Conservation (phyloP, 2,113 vertebrate genomes). For the Otocyon megalotis region DNA sequence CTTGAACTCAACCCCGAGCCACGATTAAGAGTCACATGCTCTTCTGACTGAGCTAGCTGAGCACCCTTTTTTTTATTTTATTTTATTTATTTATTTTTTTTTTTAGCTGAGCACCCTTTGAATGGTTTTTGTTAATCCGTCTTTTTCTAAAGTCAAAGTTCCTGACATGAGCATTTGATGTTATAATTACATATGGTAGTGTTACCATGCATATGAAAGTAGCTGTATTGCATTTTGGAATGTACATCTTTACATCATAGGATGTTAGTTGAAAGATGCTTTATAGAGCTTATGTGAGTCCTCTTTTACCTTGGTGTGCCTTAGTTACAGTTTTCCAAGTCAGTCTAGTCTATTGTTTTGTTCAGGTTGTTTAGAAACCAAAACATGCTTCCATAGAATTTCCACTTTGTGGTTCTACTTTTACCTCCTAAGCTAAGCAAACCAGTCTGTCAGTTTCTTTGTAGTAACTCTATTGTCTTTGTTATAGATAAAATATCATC, state of each 20-base stretch:
- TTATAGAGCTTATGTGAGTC: background rate
- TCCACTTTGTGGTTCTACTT: background rate
- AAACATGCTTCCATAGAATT: constrained; percentile 10
- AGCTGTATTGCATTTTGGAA: background rate
- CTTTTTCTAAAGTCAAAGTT: background rate
- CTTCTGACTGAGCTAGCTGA: background rate
- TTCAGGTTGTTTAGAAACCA: constrained; percentile 9
- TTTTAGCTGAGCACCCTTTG: background rate
- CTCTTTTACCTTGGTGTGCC: background rate
- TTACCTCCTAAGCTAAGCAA: constrained; percentile 9
- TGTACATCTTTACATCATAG: background rate
- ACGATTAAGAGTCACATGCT: background rate
- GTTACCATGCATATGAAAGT: background rate
- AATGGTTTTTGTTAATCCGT: constrained; percentile 16
- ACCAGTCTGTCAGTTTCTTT: background rate
- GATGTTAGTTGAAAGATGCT: constrained; percentile 25
- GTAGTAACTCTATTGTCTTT: background rate
- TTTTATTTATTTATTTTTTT: no score
- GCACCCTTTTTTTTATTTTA: no score
- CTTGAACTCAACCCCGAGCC: background rate
- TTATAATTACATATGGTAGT: background rate
- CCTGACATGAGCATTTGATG: background rate
- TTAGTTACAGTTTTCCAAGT: background rate
- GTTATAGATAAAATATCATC: constrained; percentile 3
- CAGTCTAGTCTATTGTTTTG: background rate